phyloP scores from a whole-genome alignment of 1,140 invertebrate species.

The Littorina saxatilis region DNA sequence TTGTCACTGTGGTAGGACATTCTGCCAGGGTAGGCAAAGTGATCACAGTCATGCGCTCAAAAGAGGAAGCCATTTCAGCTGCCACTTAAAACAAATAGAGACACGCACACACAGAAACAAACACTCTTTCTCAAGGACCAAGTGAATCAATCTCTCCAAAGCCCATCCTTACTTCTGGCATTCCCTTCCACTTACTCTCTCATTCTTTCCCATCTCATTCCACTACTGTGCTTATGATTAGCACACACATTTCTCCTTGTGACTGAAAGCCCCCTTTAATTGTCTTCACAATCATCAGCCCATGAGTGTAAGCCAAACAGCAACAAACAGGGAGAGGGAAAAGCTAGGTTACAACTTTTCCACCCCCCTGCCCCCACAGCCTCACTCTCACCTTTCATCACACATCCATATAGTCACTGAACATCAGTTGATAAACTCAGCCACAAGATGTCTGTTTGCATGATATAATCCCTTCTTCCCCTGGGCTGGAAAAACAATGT shows the following conservation, averaged over 20 bases:
- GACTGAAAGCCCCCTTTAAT: not conserved
- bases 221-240: not conserved
- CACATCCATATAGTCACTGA: too few species aligned
- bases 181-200: not conserved
- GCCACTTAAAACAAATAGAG: not conserved
- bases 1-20: not conserved
- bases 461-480: too few species aligned
- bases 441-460: too few species aligned
- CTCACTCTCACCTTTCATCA: not conserved
- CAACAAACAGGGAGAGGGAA: not conserved
- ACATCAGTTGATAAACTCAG: too few species aligned
- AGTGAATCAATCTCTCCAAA: not conserved
- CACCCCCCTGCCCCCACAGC: not conserved
- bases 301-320: not conserved
- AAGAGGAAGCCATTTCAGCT: too few species aligned
- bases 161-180: not conserved
- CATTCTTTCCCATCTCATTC: not conserved
- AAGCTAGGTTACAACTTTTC: not conserved
- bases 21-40: not conserved
- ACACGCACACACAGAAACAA: not conserved
- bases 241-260: not conserved
- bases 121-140: not conserved
- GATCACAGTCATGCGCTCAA: conserved; percentile 18
- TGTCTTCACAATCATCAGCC: too few species aligned
- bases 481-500: too few species aligned